Percentiles rank a stretch among this genome's conserved stretches.
Evolutionary conservation across 2,797 vertebrate species (phyloP).

Genomic region (Typhlichthys eigenmanni): DNA sequence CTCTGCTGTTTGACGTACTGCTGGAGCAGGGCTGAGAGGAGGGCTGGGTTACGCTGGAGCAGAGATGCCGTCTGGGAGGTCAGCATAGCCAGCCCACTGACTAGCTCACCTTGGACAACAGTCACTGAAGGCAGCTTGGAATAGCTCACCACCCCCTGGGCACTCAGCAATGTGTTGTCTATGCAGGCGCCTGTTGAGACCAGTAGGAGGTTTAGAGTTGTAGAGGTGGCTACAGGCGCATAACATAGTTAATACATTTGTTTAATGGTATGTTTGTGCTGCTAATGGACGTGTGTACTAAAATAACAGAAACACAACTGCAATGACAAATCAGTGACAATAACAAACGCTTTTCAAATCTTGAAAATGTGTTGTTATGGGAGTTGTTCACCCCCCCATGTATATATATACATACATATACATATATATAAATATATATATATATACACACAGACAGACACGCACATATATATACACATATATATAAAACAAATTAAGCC

Average conservation of each 20-base stretch:
- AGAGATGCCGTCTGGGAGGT: conserved; percentile 76
- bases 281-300: neutral
- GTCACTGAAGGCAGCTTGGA: conserved; percentile 83
- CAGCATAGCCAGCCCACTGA: conserved; percentile 79
- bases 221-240: neutral
- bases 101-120: conserved; percentile 76
- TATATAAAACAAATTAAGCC: no score
- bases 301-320: neutral
- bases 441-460: no score
- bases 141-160: conserved; percentile 80
- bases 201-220: neutral
- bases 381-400: no score
- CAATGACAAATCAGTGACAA: neutral
- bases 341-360: no score
- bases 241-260: neutral
- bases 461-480: no score
- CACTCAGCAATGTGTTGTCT: conserved; percentile 86
- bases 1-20: conserved; percentile 79
- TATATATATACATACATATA: no score
- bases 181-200: conserved; percentile 83
- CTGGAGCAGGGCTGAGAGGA: conserved; percentile 81
- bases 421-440: no score
- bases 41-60: conserved; percentile 78
- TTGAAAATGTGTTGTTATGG: no score
- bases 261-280: neutral